A percentile compares a stretch with the other conserved stretches of the same genome.
These are phyloP conservation scores for Orthonyx spaldingii DNA, from an alignment of 2,113 vertebrate species.

Conservation along the genomic window DNA sequence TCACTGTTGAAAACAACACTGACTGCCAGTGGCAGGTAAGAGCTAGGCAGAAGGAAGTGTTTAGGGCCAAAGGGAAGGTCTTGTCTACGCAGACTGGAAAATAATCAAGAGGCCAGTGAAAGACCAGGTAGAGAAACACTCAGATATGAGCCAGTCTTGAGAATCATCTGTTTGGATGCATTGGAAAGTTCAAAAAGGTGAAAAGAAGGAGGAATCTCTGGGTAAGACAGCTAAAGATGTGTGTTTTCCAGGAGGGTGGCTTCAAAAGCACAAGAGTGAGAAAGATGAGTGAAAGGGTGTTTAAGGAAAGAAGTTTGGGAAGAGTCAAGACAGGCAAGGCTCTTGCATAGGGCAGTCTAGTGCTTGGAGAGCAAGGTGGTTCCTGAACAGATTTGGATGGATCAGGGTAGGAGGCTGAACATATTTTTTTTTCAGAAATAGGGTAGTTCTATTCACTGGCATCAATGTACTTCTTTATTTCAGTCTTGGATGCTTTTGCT, in stretches of 20 bases:
- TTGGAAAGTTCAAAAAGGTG: neutral
- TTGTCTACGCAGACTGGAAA: neutral
- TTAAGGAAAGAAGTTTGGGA: neutral
- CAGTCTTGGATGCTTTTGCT: neutral
- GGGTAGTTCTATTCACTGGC: neutral
- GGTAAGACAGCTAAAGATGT: neutral
- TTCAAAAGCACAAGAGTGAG: neutral
- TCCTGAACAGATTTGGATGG: neutral
- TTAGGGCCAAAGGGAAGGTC: neutral
- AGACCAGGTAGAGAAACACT: neutral
- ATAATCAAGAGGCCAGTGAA: neutral
- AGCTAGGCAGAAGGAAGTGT: neutral
- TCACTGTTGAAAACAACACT: neutral
- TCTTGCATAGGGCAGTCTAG: neutral
- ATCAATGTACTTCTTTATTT: neutral
- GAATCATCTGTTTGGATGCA: neutral
- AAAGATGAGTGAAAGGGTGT: neutral
- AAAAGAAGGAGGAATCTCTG: neutral
- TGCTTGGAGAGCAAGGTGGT: neutral
- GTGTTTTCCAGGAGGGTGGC: neutral
- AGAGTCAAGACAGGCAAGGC: neutral
- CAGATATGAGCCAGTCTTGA: neutral
- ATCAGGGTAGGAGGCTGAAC: neutral
- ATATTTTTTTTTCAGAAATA: neutral
- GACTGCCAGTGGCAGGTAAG: neutral